Base-by-base conservation (phyloP, 1,140 invertebrate genomes). In the Drosophila serrata region DNA sequence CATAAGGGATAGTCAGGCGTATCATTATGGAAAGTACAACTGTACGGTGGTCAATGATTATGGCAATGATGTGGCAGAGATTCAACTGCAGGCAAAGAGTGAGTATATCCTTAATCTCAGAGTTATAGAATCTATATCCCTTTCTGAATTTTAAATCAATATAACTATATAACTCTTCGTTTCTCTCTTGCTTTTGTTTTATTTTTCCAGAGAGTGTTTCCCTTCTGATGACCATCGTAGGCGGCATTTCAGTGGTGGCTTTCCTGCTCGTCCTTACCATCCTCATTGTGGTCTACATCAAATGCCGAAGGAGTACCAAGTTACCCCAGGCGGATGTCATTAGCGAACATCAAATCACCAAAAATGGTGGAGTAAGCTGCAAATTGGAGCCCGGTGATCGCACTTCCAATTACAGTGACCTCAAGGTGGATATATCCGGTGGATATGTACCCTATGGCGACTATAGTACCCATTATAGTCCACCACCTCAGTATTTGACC, bases 11-110 rank as follows among this genome's bases (percentile, higher is more conserved):
- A 96, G 97, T 39, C 95, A 96, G 90, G 95, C 95, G 29, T 95
- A 95, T 80, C 97, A 99, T 93, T 99, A 98, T 92, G 98, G 98
- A 29, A 94, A 95, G 75, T 99, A 99, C 94, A 99, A 98, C 93
- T 99, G 98, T 93, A 97, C 97, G 24, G 98, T 98, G 13, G 95
- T 95, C 45, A 99, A 99, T 93, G 95, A 96, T 61, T 98, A 97
- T 90, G 98, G 98, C 42, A 96, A 95, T 64, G 97, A 98, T 92
- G 95, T 96, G 22, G 95, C 96, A 51, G 95, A 97, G 87, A 98
- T 99, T 62, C 95, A 95, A 95, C 96, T 91, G 55, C 85, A 90
- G 39, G 77, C 86, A 6, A 97, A 98, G 94, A 97, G 98, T 99
- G 95, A 97, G 96, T 92, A 63, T 5, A 15, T 1, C 1, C 15